These are phyloP conservation scores for Callocephalon fimbriatum DNA, from an alignment of 2,113 vertebrate species.

Conservation along the genomic window DNA sequence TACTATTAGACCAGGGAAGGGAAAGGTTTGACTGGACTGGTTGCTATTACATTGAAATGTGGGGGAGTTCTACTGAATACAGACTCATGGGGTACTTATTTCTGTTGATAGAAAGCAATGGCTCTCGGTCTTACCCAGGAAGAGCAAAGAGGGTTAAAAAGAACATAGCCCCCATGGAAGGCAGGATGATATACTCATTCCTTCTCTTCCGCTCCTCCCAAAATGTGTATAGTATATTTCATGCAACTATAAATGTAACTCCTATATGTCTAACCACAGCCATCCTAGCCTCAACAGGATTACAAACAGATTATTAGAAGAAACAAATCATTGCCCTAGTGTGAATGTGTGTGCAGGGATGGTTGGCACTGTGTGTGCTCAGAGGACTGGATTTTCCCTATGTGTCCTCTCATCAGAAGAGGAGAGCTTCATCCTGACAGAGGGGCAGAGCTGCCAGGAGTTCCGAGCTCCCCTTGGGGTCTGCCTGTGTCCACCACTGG, in stretches of 20 bases:
- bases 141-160: background rate
- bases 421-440: background rate
- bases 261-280: background rate
- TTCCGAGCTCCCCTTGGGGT: too few relatives aligned
- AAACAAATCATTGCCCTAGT: background rate
- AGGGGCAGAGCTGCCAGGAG: background rate
- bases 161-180: background rate
- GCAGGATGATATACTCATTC: background rate
- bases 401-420: background rate
- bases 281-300: accelerated
- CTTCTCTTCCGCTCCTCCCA: background rate
- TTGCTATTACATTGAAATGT: background rate
- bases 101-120: background rate
- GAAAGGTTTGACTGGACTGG: background rate
- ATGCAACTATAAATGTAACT: background rate
- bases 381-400: background rate
- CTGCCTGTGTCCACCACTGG: background rate
- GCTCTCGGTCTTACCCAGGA: background rate
- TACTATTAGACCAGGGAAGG: background rate
- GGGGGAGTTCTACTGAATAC: background rate
- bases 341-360: background rate
- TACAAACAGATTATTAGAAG: background rate
- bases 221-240: background rate
- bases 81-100: background rate
- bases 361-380: background rate